Percentiles rank a stretch among this genome's conserved stretches.
phyloP scores from a whole-genome alignment of 2,113 vertebrate genomes.

The Piaya cayana region DNA sequence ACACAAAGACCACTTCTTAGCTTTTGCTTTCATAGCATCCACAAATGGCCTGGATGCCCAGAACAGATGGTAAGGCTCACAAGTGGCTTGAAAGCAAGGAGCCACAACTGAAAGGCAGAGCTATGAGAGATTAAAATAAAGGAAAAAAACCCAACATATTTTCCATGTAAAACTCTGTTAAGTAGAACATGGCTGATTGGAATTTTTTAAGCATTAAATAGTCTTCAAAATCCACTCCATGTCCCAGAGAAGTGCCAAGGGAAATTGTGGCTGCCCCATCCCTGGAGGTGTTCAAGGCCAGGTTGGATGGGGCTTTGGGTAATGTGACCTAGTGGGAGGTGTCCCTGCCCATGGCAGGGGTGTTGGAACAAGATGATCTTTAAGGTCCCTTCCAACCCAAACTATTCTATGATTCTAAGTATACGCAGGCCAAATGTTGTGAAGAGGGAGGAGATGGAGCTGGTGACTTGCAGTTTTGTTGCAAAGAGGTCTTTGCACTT shows the following conservation, averaged over 20 bases:
- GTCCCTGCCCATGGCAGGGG: no score
- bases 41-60: neutral
- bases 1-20: neutral
- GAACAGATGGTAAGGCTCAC: slow-evolving; percentile 22
- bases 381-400: no score
- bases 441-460: neutral
- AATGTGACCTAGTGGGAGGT: no score
- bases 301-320: no score
- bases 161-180: slow-evolving; percentile 40
- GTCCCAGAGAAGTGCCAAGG: neutral
- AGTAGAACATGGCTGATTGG: neutral
- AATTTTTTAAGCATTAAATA: slow-evolving; percentile 43
- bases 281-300: no score
- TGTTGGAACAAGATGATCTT: no score
- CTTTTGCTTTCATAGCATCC: slow-evolving; percentile 27
- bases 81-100: slow-evolving; percentile 42
- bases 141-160: slow-evolving; percentile 26
- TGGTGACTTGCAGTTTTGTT: neutral
- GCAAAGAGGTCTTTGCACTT: neutral
- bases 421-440: neutral
- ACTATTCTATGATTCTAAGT: neutral
- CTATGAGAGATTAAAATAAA: slow-evolving; percentile 12
- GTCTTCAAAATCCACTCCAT: neutral
- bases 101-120: slow-evolving; percentile 10
- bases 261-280: no score